Base-by-base conservation (phyloP, 2,888 invertebrate species). In the Athrips mouffetella region DNA sequence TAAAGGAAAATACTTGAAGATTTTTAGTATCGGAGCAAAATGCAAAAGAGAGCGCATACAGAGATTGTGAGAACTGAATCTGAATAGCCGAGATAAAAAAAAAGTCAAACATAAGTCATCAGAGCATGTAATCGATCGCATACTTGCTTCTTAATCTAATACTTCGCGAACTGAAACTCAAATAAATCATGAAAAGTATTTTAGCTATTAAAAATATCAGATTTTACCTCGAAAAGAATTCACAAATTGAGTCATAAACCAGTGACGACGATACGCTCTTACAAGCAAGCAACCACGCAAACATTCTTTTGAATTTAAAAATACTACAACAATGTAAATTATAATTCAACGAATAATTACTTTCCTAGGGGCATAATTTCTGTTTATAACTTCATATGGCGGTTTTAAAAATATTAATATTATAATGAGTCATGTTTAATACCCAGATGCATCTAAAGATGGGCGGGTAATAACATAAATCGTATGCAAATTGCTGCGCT, bases 401-500 rank as follows among this genome's bases (percentile, higher is more conserved):
- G 48, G 54, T 20, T 29, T 47, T 41, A 39, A 47, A 47, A 48
- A 49, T 41, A 58, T 58, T 59, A 58, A 60, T 61, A 59, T 65
- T 60, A 51, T 59, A 62, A 59, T 60, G 53, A 62, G 54, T 11
- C 31, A 13, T 30, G 51, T 53, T 58, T 56, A 55, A 55, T 56
- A 60, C 40, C 44, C 23, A 47, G 52, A 53, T 44, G 47, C 49
- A 41, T 49, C 44, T 54, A 49, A 58, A 60, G 62, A 56, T 57
- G 61, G 59, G 45, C 54, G 51, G 56, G 27, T 60, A 64, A 65
- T 56, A 57, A 66, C 67, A 70, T 70, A 68, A 76, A 74, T 75
- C 67, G 64, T 67, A 80, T 76, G 79, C 59, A 82, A 80, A 83
- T 79, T 74, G 66, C 63, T 56, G 56, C 62, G 63, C 50, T 62